Evolutionary conservation across 2,888 invertebrate species (phyloP), one percentile per base, ranked within the genome.

Genomic region (Pseudococcus longispinus): DNA sequence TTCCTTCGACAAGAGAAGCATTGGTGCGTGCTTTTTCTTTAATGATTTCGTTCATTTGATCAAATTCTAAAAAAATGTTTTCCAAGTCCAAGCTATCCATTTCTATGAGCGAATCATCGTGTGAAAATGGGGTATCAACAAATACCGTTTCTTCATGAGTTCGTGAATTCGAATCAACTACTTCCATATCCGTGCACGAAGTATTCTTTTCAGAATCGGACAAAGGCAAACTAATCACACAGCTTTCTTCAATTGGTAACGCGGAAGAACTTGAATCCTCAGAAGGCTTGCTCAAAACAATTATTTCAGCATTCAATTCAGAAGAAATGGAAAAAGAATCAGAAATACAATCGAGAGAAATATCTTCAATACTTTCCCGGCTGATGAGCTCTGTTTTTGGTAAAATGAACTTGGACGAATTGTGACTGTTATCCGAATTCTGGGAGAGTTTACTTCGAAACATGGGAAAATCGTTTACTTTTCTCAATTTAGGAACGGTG

Each of bases 1-100:
- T 51, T 26, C 51, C 51, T 46, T 51, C 51, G 15, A 51, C n/a
- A 2, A 83, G 29, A 26, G 11, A 51, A 5, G 3, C 2, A 83
- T 83, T 46, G 13, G 0, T 29, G 0, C 32, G 26, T 2, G 20
- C 83, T 32, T 51, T 83, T 29, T 83, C 55, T 83, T 83, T 83
- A 2, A 83, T 83, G n/a, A 55, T 51, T 55, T 83, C 83, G 26
- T 83, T 83, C 51, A 83, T 83, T 0, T 42, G 51, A 29, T 83
- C 83, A 42, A 83, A 83, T 29, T 83, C 83, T 8, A 20, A 13
- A 4, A 83, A n/a, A 18, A 83, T 29, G 15, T 80, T 20, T 20
- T 80, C 42, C 3, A 80, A 20, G n/a, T 80, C 13, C 4, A 2
- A 20, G 18, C 18, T 15, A 9, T 42, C 77, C 5, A 20, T 42